Evolutionary conservation across 2,888 invertebrate species (phyloP).

Genomic region (Platycheirus albimanus): DNA sequence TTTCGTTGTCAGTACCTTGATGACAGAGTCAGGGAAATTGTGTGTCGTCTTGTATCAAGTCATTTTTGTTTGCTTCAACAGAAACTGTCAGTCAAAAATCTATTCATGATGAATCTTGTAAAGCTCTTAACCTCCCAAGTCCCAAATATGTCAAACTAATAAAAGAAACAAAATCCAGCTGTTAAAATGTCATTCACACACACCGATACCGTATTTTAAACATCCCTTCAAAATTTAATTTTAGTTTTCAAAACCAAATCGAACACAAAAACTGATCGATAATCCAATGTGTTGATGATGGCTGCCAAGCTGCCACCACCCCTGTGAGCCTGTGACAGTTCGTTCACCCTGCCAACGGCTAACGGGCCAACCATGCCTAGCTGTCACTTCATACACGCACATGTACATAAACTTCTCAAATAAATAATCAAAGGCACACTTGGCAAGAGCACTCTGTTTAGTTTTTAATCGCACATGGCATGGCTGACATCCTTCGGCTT

Average conservation of each 20-base stretch:
- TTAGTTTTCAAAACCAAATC: neutral
- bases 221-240: neutral
- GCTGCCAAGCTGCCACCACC: constrained; percentile 10
- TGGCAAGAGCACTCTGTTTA: constrained; percentile 38
- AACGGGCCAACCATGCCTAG: too few species aligned
- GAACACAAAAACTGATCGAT: constrained; percentile 5
- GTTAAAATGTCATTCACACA: constrained; percentile 21
- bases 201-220: neutral
- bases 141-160: constrained; percentile 10
- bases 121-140: constrained; percentile 7
- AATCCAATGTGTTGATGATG: neutral
- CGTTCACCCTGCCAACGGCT: constrained; percentile 36
- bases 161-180: constrained; percentile 22
- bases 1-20: too few species aligned
- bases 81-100: neutral
- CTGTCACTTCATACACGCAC: constrained; percentile 29
- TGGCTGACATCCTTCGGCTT: constrained; percentile 29
- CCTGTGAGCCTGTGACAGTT: neutral
- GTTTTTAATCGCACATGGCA: constrained; percentile 60
- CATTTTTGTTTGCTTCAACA: neutral
- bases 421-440: constrained; percentile 33
- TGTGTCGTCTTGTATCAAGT: neutral
- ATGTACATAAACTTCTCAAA: neutral
- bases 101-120: neutral
- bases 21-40: too few species aligned